Conservation (phyloP, 1,140 invertebrate genomes). For the Orius laevigatus region DNA sequence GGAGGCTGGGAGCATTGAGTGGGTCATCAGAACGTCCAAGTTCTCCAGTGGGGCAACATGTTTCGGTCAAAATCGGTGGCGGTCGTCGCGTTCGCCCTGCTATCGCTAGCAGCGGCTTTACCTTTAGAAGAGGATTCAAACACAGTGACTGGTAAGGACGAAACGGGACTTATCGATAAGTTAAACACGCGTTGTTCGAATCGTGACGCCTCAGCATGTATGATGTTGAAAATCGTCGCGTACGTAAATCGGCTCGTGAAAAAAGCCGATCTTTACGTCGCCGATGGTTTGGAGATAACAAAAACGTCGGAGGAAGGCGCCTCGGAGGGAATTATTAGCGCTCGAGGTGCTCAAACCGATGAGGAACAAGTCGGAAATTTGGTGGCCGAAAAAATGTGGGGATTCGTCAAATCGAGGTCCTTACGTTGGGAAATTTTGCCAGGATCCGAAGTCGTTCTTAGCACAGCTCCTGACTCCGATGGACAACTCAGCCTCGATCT, state of each 20-base stretch:
- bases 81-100: neutral
- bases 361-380: constrained; percentile 52
- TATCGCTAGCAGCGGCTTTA: constrained; percentile 1
- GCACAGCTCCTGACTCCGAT: constrained; percentile 45
- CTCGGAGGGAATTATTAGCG: constrained; percentile 13
- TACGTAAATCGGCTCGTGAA: constrained; percentile 66
- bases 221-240: constrained; percentile 59
- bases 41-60: constrained; percentile 3
- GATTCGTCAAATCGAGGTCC: constrained; percentile 51
- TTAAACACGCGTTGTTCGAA: constrained; percentile 57
- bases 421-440: constrained; percentile 50
- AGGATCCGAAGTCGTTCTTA: constrained; percentile 56
- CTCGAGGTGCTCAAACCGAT: constrained; percentile 29
- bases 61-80: neutral
- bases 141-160: constrained; percentile 24
- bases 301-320: constrained; percentile 32
- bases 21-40: constrained; percentile 2
- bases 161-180: constrained; percentile 52
- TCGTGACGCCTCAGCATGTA: constrained; percentile 56
- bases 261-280: constrained; percentile 54
- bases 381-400: constrained; percentile 52
- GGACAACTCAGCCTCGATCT: constrained; percentile 55
- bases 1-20: neutral
- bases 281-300: constrained; percentile 57
- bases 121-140: constrained; percentile 1